Base-by-base conservation (phyloP, 2,797 vertebrate species). In the Rhynchonycteris naso region DNA sequence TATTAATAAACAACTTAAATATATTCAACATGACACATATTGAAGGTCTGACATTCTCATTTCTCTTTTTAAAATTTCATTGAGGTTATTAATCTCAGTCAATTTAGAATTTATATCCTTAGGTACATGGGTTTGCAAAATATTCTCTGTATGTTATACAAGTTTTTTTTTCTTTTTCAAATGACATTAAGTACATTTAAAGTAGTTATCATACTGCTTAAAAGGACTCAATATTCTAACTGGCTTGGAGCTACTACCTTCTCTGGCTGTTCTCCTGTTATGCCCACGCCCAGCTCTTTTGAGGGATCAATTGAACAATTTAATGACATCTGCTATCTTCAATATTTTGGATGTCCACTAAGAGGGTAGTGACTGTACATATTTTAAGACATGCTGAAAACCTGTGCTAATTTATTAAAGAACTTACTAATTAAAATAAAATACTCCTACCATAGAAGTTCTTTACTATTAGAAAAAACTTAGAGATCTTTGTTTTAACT, bases 401-500 rank as follows among this genome's bases (percentile, higher is more conserved):
- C 4, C 28, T 14, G 9, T 85, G 18, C 2, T 38, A 50, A 90
- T 75, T 81, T 90, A 90, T 33, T 85, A 74, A 85, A 93, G 58
- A 68, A 79, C 26, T 59, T 74, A 47, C 19, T 84, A 7, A 63
- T 56, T 69, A 90, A 93, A 94, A 95, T 43, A 72, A 88, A 95
- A 84, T 69, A 54, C 50, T 30, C 38, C n/a, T 94, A 88, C 30
- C 16, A 84, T 4, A 80, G 9, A 88, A 58, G 26, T 66, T 80
- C 84, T 56, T 92, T 88, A 59, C 52, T 79, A 59, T 63, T 47
- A 78, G 58, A 71, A 79, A 69, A 84, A 87, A 56, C 52, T 28
- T 63, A 65, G 54, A 72, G 59, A 80, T 85, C 24, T 88, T 79
- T 89, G 58, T 65, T 80, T 84, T 47, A 89, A 84, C 84, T 65